These are phyloP conservation scores for Hemaris fuciformis DNA, from an alignment of 2,888 invertebrate genomes.

Conservation along the genomic window DNA sequence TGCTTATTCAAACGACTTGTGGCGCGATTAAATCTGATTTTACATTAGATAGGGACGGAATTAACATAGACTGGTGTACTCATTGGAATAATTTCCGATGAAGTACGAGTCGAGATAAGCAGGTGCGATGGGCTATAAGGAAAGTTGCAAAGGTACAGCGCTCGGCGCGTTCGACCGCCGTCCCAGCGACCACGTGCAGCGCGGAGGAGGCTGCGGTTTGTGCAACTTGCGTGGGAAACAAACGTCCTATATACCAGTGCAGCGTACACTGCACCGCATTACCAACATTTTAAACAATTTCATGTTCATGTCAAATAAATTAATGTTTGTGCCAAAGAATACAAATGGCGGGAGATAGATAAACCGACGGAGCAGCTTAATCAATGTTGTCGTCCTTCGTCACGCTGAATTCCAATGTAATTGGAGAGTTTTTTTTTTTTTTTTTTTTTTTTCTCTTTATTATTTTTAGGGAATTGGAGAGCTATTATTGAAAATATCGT, in stretches of 20 bases:
- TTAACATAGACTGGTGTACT: neutral
- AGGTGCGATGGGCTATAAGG: constrained; percentile 1
- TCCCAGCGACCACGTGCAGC: constrained; percentile 39
- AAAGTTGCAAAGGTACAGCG: too few species aligned
- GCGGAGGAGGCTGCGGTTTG: constrained; percentile 54
- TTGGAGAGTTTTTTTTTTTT: too few species aligned
- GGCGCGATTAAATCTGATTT: neutral
- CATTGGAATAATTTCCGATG: neutral
- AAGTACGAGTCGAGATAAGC: neutral
- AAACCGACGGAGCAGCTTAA: constrained; percentile 35
- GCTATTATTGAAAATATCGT: constrained; percentile 31
- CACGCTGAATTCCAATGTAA: constrained; percentile 44
- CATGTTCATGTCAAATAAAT: constrained; percentile 15
- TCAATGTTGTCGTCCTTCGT: constrained; percentile 44
- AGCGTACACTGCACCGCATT: constrained; percentile 27
- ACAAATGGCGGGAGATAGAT: constrained; percentile 23
- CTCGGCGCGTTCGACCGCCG: constrained; percentile 31
- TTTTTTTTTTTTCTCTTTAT: too few species aligned
- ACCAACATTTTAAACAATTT: constrained; percentile 12
- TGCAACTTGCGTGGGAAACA: constrained; percentile 63
- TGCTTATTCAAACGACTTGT: constrained; percentile 3
- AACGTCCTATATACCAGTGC: constrained; percentile 48
- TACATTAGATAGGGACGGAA: neutral
- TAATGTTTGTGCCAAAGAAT: constrained; percentile 15
- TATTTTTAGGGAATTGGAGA: too few species aligned